phyloP scores from a whole-genome alignment of 2,113 vertebrate genomes.

The Cyprinodon tularosa region DNA sequence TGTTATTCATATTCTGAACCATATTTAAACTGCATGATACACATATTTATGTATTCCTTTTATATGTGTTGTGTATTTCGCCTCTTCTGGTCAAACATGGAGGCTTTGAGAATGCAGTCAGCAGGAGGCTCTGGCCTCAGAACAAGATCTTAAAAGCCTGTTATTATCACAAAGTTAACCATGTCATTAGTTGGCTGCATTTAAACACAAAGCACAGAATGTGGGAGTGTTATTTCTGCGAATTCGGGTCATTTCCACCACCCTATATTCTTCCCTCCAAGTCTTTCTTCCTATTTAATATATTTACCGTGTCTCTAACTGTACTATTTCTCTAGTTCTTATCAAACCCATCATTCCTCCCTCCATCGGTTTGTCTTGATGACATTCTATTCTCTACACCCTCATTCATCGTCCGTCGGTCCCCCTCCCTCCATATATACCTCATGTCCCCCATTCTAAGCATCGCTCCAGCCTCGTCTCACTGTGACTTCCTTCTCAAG shows the following conservation, averaged over 20 bases:
- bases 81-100: slow-evolving; percentile 4
- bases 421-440: slow-evolving; percentile 38
- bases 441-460: slow-evolving; percentile 41
- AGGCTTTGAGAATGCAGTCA: background rate
- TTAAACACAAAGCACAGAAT: slow-evolving; percentile 4
- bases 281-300: background rate
- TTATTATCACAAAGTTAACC: slow-evolving; percentile 17
- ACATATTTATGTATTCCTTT: background rate
- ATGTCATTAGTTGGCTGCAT: slow-evolving; percentile 18
- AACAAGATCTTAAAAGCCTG: background rate
- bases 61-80: slow-evolving; percentile 4
- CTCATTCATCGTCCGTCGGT: slow-evolving; percentile 43
- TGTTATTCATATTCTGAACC: too few species aligned
- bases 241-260: background rate
- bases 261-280: background rate
- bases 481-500: slow-evolving; percentile 18
- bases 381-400: slow-evolving; percentile 47
- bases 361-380: slow-evolving; percentile 20
- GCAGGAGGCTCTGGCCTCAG: background rate
- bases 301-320: slow-evolving; percentile 6
- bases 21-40: too few species aligned
- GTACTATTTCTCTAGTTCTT: slow-evolving; percentile 25
- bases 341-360: slow-evolving; percentile 27
- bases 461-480: slow-evolving; percentile 26
- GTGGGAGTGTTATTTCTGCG: slow-evolving; percentile 3